These are phyloP conservation scores for Bhutanitis thaidina DNA, from an alignment of 2,888 invertebrate species.

Conservation along the genomic window DNA sequence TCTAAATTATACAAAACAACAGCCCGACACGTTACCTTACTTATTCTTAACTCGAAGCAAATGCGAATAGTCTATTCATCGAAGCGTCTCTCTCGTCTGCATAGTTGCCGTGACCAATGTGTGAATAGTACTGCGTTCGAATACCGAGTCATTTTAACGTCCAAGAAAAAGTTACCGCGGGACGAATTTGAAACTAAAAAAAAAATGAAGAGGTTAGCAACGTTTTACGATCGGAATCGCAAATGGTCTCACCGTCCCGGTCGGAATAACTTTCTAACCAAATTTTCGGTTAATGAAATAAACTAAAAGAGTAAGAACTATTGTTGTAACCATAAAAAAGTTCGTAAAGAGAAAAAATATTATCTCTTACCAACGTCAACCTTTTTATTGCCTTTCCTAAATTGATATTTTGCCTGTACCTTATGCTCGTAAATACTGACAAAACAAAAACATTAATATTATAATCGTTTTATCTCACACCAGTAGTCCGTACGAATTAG, in stretches of 20 bases:
- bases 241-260: conserved; percentile 16
- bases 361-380: no score
- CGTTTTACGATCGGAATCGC: conserved; percentile 21
- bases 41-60: conserved; percentile 29
- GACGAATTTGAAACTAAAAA: conserved; percentile 16
- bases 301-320: no score
- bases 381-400: no score
- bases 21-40: conserved; percentile 35
- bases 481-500: no score
- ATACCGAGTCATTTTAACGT: conserved; percentile 27
- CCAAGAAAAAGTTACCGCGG: conserved; percentile 10
- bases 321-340: no score
- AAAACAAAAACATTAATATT: no score
- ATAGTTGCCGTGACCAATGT: conserved; percentile 46
- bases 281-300: background rate
- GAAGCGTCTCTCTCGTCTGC: conserved; percentile 23
- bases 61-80: conserved; percentile 36
- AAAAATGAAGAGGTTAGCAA: conserved; percentile 24
- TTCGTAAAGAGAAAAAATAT: no score
- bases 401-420: no score
- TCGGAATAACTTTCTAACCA: conserved; percentile 29
- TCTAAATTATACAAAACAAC: conserved; percentile 51
- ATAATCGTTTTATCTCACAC: no score
- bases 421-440: no score
- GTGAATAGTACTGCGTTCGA: conserved; percentile 34